Evolutionary conservation across 2,888 invertebrate species (phyloP), one percentile per base, ranked within the genome.

Genomic region (Silvanus unidentatus): DNA sequence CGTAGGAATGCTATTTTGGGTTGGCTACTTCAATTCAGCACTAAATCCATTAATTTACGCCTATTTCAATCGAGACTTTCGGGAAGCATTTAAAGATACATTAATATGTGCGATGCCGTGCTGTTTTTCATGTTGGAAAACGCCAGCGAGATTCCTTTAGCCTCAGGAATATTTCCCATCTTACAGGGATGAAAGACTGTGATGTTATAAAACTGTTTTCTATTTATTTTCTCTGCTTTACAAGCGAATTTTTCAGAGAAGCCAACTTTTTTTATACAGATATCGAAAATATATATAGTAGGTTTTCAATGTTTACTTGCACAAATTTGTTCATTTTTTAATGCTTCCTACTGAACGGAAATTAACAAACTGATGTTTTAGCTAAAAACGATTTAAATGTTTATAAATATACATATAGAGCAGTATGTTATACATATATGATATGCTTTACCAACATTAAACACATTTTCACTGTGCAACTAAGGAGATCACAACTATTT

Each of bases 11-110:
- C 75, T 87, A 28, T 88, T 88, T 71, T 96, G 96, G 97, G 89
- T 97, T 60, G 97, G 98, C 48, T 98, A 98, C 76, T 91, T 92
- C 76, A 96, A 96, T 74, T 93, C 93, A 10, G 91, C 92, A 41
- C 77, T 96, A 45, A 97, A 97, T 73, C 96, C 96, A 1, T 76
- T 96, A 54, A 93, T 97, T 63, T 95, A 94, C 73, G 95, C 95
- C 52, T 94, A 93, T 73, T 95, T 94, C 76, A 95, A 95, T 73
- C 81, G 93, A 35, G 97, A 98, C 72, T 97, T 98, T 73, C 83
- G 97, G 69, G 90, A 92, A 72, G 96, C 97, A 49, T 97, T 97
- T 75, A 90, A 89, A 73, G 89, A 90, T 70, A 92, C 92, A 30
- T 77, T 93, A 52, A 82, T 87, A 72, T 88, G 88, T 68, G 86